Evolutionary conservation across 2,888 invertebrate genomes (phyloP), one percentile per base, ranked within the genome.

Genomic region (Tolmerus cingulatus): DNA sequence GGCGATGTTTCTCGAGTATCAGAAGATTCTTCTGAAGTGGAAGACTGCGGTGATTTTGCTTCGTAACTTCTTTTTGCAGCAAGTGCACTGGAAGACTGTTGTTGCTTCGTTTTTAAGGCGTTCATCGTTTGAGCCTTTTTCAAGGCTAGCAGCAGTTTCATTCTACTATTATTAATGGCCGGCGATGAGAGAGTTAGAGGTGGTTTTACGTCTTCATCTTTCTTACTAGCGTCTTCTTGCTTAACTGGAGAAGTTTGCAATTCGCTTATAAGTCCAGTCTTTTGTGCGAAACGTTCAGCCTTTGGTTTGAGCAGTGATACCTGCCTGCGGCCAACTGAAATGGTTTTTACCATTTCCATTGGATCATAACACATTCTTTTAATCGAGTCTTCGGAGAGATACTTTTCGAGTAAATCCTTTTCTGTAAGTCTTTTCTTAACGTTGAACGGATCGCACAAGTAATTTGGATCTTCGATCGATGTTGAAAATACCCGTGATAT

Each of bases 71-170:
- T 74, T 85, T 74, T 85, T 0, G 46, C 19, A 1, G 30, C n/a
- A 0, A 84, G 30, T 12, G 66, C 27, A 66, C 8, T 66, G 51
- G 81, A 55, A 27, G 81, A 55, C 2, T 81, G 55, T 51, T 55
- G 81, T 66, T 66, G 66, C 14, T 2, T 81, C 30, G 55, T 55
- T 81, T 81, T 81, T 34, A 55, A 55, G 34, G 55, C 55, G 55
- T 34, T 55, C 55, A 81, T 55, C 27, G 66, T 91, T 19, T 91
- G 90, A 0, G 92, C 92, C 30, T 92, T 91, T 27, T 90, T 91
- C 23, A 92, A 86, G 0, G 92, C 92, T 87, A 92, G 90, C 1
- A 91, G 90, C 46, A 92, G 89, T 90, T 92, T 92, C 89, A 91
- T 88, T 2, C 92, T 91, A 87, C 92, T 91, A 66, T 89, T 89